A percentile compares a stretch with the other conserved stretches of the same genome.
Evolutionary conservation across 2,888 invertebrate genomes (phyloP).

Genomic region (Syritta pipiens): DNA sequence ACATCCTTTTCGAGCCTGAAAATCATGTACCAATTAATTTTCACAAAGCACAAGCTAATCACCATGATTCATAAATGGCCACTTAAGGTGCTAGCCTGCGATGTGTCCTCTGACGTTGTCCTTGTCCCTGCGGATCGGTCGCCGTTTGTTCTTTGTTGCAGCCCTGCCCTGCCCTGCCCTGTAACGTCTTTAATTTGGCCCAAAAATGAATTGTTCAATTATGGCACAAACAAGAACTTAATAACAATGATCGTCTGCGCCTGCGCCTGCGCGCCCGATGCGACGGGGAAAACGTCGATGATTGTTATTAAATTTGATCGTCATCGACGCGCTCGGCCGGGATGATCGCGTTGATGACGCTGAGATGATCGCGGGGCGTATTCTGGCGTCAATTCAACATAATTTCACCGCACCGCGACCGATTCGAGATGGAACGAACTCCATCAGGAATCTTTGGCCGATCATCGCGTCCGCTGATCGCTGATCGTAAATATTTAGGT

Average conservation of each 20-base stretch:
- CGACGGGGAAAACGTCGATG: conserved; percentile 17
- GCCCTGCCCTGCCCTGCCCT: too few species aligned
- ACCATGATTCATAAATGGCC: conserved; percentile 67
- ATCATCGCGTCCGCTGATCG: conserved; percentile 53
- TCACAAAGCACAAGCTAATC: conserved; percentile 71
- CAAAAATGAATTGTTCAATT: conserved; percentile 72
- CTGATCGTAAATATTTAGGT: conserved; percentile 74
- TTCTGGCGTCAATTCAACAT: conserved; percentile 49
- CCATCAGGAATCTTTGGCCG: conserved; percentile 46
- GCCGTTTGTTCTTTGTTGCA: conserved; percentile 47
- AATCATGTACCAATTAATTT: conserved; percentile 71
- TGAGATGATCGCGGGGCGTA: conserved; percentile 63
- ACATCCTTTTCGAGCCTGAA: conserved; percentile 45
- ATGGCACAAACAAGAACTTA: conserved; percentile 72
- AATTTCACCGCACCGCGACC: conserved; percentile 38
- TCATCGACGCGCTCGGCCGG: conserved; percentile 51
- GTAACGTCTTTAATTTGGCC: conserved; percentile 64
- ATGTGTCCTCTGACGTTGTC: conserved; percentile 51
- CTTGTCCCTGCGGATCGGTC: conserved; percentile 28
- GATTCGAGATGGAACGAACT: conserved; percentile 49
- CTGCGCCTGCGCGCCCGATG: neutral
- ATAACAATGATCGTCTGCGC: conserved; percentile 70
- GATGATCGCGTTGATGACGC: conserved; percentile 68
- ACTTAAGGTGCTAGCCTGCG: conserved; percentile 57
- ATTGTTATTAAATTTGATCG: conserved; percentile 65